Base-by-base conservation (phyloP, 2,113 vertebrate genomes). In the Irena cyanogastra region DNA sequence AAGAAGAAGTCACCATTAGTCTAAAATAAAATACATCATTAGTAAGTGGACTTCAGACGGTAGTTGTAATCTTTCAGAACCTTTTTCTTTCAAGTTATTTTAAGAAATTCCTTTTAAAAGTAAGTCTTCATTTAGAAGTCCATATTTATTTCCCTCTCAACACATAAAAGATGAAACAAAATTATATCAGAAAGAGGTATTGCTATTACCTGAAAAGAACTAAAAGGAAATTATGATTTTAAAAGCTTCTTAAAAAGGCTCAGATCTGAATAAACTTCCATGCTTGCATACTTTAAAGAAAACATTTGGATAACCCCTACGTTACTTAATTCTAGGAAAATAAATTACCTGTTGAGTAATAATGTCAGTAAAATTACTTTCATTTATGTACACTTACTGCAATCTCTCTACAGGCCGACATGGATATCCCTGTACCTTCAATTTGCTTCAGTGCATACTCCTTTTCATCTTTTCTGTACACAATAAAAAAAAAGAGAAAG, bases 401-500 rank as follows among this genome's bases (percentile, higher is more conserved):
- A 97, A 98, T 98, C 96, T 98, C 98, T 98, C 98, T 98, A 97
- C 98, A 98, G 81, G 98, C 98, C 37, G 98, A 98, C 98, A 98
- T 98, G 96, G 98, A 98, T 97, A 98, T 98, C 91, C 98, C 98
- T 96, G 98, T 98, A 96, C 98, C 98, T 98, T 98, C 98, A 95
- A 98, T 98, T 96, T 98, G 98, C 97, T 98, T 98, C 97, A 98
- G 89, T 96, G 98, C 98, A 97, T 98, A 98, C 54, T 98, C 98
- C 95, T 98, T 98, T 96, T 98, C 98, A 98, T 98, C 98, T 97
- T 98, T 98, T 97, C 98, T 98, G 98, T 74, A 95, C 41, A 96
- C 26, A 71, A 66, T 13, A 31, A 23, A 93, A 93, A 71, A 54
- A 95, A 61, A 90, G 44, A 57, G 16, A 92, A 83, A 97, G 23